Conservation (phyloP, 2,888 invertebrate genomes). For the Lapara coniferarum region DNA sequence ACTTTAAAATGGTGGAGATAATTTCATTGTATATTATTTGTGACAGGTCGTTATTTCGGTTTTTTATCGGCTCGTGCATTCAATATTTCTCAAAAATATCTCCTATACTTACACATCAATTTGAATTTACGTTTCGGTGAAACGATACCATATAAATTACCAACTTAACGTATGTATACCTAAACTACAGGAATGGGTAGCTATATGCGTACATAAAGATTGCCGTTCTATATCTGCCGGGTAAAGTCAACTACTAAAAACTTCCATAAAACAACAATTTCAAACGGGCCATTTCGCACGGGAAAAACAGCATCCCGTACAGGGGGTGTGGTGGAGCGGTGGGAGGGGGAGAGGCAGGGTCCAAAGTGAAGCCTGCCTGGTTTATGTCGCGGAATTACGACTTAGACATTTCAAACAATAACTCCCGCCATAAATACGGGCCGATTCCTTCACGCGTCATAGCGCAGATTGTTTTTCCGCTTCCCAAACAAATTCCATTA, state of each 20-base stretch:
- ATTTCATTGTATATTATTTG: conserved; percentile 83
- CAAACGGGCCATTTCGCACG: conserved; percentile 81
- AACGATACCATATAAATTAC: conserved; percentile 23
- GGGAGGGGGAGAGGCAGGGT: conserved; percentile 51
- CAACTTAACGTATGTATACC: conserved; percentile 19
- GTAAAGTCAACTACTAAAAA: conserved; percentile 83
- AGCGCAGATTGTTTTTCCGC: conserved; percentile 74
- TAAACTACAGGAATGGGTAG: conserved; percentile 19
- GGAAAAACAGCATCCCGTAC: conserved; percentile 80
- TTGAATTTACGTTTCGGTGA: conserved; percentile 28
- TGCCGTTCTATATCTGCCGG: conserved; percentile 72
- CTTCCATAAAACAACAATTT: conserved; percentile 84
- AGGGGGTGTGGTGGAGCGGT: conserved; percentile 46
- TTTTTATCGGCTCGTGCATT: conserved; percentile 75
- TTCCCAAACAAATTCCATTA: conserved; percentile 38
- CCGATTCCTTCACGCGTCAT: conserved; percentile 83
- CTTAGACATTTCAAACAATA: conserved; percentile 85
- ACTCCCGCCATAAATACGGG: conserved; percentile 80
- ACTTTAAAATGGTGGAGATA: conserved; percentile 82
- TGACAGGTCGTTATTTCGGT: conserved; percentile 82
- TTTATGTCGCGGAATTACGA: conserved; percentile 83
- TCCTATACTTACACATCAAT: conserved; percentile 39
- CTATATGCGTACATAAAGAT: conserved; percentile 63
- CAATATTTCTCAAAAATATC: conserved; percentile 68
- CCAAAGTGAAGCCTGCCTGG: conserved; percentile 75